Conservation (phyloP, 1,140 invertebrate species). For the Drosophila pachea region DNA sequence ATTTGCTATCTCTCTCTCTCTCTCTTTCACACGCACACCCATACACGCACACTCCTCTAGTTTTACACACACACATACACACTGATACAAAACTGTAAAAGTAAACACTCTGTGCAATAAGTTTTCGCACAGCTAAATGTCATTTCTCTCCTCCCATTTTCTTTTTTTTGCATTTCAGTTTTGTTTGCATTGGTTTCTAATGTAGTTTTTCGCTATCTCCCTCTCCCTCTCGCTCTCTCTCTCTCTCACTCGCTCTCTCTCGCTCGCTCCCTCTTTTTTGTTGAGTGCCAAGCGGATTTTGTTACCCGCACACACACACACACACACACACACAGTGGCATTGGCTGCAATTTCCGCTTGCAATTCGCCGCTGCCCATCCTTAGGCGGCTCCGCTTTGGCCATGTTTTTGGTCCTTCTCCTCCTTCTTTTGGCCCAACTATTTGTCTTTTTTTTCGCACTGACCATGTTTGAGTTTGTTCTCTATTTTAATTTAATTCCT, state of each 20-base stretch:
- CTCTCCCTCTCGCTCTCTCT: neutral
- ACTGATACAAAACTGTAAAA: slow-evolving; percentile 1
- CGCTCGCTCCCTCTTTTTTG: too few species aligned
- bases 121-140: slow-evolving; percentile 49
- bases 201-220: slow-evolving; percentile 23
- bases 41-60: neutral
- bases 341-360: slow-evolving; percentile 67
- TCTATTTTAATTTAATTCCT: slow-evolving; percentile 69
- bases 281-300: slow-evolving; percentile 20
- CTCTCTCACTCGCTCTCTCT: too few species aligned
- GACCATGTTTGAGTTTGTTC: slow-evolving; percentile 73
- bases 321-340: slow-evolving; percentile 20
- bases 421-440: slow-evolving; percentile 9
- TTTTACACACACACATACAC: neutral
- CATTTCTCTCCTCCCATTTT: slow-evolving; percentile 10
- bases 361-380: slow-evolving; percentile 42
- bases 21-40: slow-evolving; percentile 14
- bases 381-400: neutral
- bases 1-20: slow-evolving; percentile 28
- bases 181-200: slow-evolving; percentile 36
- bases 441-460: slow-evolving; percentile 64
- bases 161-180: slow-evolving; percentile 19
- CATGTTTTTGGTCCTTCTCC: slow-evolving; percentile 15
- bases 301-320: slow-evolving; percentile 21
- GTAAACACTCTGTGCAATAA: slow-evolving; percentile 51